Base-by-base conservation (phyloP, 2,797 vertebrate genomes). In the Takifugu rubripes region DNA sequence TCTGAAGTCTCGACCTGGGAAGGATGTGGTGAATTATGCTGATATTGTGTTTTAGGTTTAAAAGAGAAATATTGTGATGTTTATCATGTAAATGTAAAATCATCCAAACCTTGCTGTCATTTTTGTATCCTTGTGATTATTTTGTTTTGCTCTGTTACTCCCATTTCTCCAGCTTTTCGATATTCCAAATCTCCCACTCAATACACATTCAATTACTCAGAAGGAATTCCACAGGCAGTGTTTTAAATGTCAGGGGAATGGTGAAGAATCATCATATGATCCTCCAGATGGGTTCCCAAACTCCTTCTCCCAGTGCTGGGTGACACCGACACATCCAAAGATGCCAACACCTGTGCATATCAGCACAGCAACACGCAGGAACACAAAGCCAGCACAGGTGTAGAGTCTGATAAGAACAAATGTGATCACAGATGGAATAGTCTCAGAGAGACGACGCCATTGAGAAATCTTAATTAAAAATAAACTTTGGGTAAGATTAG, bases 391-490 rank as follows among this genome's bases (percentile, higher is more conserved):
- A 73, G 68, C 54, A 44, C 16, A 26, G 83, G 76, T 86, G 84
- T 62, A n/a, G 49, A 26, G 21, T 78, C 69, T 72, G 56, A 78
- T 85, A 60, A 78, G 46, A 48, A 48, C 44, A 21, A 48, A 72
- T 36, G 24, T 64, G 61, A 70, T 59, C 70, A 64, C 80, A 83
- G 83, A 84, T 83, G 83, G 81, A 81, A 66, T 81, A 64, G 72
- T 78, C 81, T 81, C 75, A 48, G 3, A 36, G 74, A 73, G 72
- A 69, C 63, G 74, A 77, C 75, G 69, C 76, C 67, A 75, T 74
- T 75, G 81, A 83, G 65, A 80, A 86, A 81, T 75, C 76, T 55
- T 87, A 87, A 88, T 89, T 88, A 87, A 87, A 89, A 88, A 77
- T 86, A 85, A 87, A 86, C 87, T 86, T 87, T 86, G 77, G 72